phyloP scores from a whole-genome alignment of 2,113 vertebrate genomes.

The Alouatta palliata region DNA sequence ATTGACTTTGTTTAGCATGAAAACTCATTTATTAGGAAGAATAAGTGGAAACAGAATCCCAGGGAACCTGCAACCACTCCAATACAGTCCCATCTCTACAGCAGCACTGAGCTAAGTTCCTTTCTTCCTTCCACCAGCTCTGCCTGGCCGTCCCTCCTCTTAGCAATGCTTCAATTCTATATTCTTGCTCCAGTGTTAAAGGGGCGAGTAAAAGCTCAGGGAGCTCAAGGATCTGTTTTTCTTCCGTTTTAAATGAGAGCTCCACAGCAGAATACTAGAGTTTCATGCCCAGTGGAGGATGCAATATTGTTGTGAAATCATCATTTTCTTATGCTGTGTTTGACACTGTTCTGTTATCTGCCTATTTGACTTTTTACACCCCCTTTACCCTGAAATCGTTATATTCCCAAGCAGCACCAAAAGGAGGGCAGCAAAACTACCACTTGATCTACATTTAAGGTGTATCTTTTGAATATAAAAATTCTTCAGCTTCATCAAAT shows the following conservation, averaged over 20 bases:
- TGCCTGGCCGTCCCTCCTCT: background rate
- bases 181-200: background rate
- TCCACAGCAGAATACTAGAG: background rate
- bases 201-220: background rate
- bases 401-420: background rate
- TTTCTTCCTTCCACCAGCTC: background rate
- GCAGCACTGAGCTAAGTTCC: too few relatives aligned
- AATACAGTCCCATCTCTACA: fast-evolving
- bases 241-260: background rate
- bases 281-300: background rate
- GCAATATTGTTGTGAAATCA: background rate
- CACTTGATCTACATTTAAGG: background rate
- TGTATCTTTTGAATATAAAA: background rate
- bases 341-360: background rate
- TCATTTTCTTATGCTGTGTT: background rate
- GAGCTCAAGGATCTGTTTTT: background rate
- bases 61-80: background rate
- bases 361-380: background rate
- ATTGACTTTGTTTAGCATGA: background rate
- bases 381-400: background rate
- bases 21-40: background rate
- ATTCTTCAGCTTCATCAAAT: background rate
- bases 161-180: background rate
- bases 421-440: background rate
- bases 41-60: background rate